Conservation (phyloP, 2,113 vertebrate genomes). For the Megaceryle torquata region DNA sequence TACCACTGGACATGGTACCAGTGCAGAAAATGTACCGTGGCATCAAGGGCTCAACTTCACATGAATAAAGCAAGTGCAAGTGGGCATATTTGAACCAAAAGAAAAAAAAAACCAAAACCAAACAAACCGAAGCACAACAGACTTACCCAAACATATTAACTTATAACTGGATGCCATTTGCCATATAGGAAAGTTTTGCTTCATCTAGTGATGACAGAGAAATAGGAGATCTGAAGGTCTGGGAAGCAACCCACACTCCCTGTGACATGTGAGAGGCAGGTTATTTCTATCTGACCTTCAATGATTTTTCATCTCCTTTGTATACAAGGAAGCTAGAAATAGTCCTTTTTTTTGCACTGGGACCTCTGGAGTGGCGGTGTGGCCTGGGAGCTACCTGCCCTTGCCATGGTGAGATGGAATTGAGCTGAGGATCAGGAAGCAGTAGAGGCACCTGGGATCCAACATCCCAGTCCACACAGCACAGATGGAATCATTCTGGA, state of each 20-base stretch:
- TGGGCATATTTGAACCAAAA: background rate
- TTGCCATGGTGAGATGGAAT: background rate
- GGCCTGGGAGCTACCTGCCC: background rate
- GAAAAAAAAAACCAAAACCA: background rate
- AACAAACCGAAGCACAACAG: background rate
- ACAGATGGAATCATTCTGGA: background rate
- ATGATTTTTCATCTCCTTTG: background rate
- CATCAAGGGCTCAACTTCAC: background rate
- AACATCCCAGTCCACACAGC: background rate
- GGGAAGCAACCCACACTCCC: background rate
- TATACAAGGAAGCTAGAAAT: background rate
- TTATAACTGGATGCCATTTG: background rate
- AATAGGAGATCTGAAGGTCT: background rate
- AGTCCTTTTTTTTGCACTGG: background rate
- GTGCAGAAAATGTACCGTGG: fast-evolving
- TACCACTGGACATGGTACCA: background rate
- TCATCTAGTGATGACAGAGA: background rate
- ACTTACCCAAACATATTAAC: background rate
- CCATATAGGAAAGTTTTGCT: background rate
- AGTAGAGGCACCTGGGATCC: background rate
- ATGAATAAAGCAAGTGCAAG: background rate
- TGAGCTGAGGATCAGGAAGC: background rate
- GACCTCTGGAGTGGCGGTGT: background rate
- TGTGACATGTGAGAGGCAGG: background rate
- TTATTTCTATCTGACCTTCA: background rate